phyloP scores from a whole-genome alignment of 2,113 vertebrate species.

The Callipepla californica region DNA sequence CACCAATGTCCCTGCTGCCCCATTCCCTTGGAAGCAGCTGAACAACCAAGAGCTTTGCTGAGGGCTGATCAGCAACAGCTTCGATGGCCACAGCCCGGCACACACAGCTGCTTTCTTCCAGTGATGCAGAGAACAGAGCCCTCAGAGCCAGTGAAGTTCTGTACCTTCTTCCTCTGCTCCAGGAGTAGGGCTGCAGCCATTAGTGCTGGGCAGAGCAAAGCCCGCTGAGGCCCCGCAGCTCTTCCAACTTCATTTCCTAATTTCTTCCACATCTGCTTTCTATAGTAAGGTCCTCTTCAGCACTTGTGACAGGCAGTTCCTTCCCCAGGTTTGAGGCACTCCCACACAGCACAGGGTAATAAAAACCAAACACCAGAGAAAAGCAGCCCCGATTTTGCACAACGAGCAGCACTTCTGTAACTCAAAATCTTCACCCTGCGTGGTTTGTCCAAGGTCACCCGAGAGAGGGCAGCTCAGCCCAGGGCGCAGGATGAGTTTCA shows the following conservation, averaged over 20 bases:
- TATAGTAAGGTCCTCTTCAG: neutral
- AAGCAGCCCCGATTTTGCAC: neutral
- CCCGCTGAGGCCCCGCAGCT: neutral
- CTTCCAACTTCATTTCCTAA: neutral
- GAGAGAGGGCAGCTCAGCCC: neutral
- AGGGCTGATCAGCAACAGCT: neutral
- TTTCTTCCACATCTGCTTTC: neutral
- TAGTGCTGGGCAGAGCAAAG: accelerated
- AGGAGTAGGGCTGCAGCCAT: neutral
- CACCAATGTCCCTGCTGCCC: neutral
- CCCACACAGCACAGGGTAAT: neutral
- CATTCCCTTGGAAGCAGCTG: neutral
- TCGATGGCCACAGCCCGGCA: neutral
- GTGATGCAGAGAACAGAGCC: accelerated
- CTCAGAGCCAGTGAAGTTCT: neutral
- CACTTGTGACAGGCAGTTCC: conserved; percentile 8
- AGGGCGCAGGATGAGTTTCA: neutral
- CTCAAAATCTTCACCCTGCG: conserved; percentile 32
- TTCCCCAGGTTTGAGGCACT: neutral
- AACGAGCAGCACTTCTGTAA: neutral
- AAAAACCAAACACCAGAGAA: neutral
- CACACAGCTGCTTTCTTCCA: neutral
- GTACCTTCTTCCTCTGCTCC: neutral
- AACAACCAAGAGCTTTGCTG: neutral
- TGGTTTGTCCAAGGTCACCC: conserved; percentile 21